Evolutionary conservation across 2,797 vertebrate species (phyloP), one percentile per base, ranked within the genome.

Genomic region (Avahi laniger): DNA sequence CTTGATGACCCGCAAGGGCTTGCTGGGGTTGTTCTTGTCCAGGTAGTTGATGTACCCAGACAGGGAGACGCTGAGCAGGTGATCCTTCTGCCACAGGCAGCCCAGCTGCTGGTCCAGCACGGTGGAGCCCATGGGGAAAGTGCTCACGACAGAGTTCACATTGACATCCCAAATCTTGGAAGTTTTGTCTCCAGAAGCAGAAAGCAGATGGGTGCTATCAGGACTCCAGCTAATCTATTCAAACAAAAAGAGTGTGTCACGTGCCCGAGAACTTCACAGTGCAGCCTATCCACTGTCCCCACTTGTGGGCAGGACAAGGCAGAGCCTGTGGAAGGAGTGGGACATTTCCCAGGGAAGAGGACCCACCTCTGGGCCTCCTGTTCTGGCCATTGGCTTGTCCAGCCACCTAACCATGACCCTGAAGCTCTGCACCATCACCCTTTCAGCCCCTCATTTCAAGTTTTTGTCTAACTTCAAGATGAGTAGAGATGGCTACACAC

Each of bases 41-140:
- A 99, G 98, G 98, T 99, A 99, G 98, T 99, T 99, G 98, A 99
- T 99, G 98, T 99, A 99, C 78, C 99, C 99, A 0, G 99, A 99
- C 96, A 99, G 98, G 38, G 99, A 99, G 95, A 99, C 14, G 92
- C 99, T 99, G 96, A 99, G 98, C 95, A 99, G 98, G 97, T 99
- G 99, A 97, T 99, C 98, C 43, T 99, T 99, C 98, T 99, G 99
- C 99, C 99, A 99, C 95, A 99, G 98, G 98, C 99, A 99, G 97
- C 99, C 99, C 98, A 99, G 98, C 98, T 99, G 99, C 98, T 99
- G 99, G 98, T 99, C 99, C 91, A 98, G 80, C 73, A 99, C 98
- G 0, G 99, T 99, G 69, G 98, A 96, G 97, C 99, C 99, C 99
- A 99, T 97, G 92, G 98, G 98, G 97, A 99, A 99, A 61, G 99